Evolutionary conservation across 2,888 invertebrate genomes (phyloP), one percentile per base, ranked within the genome.

Genomic region (Tryphoninae sp.): DNA sequence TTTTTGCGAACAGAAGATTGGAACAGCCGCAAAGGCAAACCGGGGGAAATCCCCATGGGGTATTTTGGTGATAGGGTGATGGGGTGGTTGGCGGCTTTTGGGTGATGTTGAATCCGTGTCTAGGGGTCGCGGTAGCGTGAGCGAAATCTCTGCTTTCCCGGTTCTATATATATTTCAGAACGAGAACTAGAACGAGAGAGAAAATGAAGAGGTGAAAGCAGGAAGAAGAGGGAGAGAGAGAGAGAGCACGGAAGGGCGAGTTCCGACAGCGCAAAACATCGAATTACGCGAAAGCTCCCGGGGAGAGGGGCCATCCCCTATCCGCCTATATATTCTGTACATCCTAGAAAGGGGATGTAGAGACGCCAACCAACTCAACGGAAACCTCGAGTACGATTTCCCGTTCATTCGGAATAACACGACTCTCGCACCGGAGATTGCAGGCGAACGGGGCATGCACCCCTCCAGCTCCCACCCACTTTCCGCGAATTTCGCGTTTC

Each of bases 1-100:
- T 2, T 33, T 2, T 8, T 40, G 19, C 62, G 19, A 2, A 42
- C 45, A 74, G 64, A 74, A 74, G 64, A 45, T 42, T 9, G 8
- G 26, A 19, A 13, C 26, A 13, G 23, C 55, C 55, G 9, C 19
- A 22, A 22, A 19, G 16, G 16, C 16, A 19, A 8, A 55, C 19
- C 19, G 16, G 16, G 22, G 59, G 64, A 74, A 65, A 33, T 78
- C 72, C 64, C 83, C 81, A 64, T 75, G 81, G 71, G 72, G 76
- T 84, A 82, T 86, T 82, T 83, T 76, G 75, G 45, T 71, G 65
- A 78, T 72, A 49, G 72, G 68, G 62, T 68, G 69, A 74, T 62
- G 62, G 73, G 83, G 84, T 84, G 82, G 85, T 85, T 86, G 75
- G 74, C 73, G 65, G 45, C 45, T 45, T 45, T 45, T 45, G 45